Evolutionary conservation across 2,113 vertebrate genomes (phyloP).

Genomic region (Fregata magnificens): DNA sequence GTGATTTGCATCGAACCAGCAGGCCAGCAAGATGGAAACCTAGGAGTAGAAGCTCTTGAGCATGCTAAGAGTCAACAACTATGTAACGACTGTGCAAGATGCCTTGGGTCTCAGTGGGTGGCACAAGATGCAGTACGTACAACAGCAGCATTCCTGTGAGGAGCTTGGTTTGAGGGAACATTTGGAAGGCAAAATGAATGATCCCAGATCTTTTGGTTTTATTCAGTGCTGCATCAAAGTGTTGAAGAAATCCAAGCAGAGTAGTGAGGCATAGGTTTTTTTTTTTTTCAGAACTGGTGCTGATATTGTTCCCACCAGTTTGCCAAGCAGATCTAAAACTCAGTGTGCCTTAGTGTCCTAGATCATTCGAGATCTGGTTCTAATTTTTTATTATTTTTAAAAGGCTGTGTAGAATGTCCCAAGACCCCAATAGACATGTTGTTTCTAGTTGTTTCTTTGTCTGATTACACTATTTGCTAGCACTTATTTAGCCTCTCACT

Average conservation of each 20-base stretch:
- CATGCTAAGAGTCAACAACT: not conserved
- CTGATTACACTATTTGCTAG: not conserved
- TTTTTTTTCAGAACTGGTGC: not conserved
- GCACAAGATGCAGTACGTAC: not conserved
- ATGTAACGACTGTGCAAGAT: not conserved
- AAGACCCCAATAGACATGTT: not conserved
- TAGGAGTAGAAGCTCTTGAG: not conserved
- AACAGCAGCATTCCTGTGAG: not conserved
- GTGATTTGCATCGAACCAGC: accelerated
- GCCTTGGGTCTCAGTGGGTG: not conserved
- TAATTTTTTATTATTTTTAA: not conserved
- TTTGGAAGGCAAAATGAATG: not conserved
- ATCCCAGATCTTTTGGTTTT: not conserved
- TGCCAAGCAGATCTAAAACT: not conserved
- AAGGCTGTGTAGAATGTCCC: not conserved
- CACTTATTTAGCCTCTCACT: not conserved
- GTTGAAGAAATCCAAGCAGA: not conserved
- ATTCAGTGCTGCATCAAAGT: not conserved
- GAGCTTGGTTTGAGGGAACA: not conserved
- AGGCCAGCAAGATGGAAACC: not conserved
- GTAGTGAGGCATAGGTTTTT: not conserved
- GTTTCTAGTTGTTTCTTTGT: not conserved
- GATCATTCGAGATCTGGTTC: not conserved
- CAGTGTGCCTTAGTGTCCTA: not conserved
- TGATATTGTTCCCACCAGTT: not conserved